These are phyloP conservation scores for Azemiops feae DNA, from an alignment of 2,113 vertebrate species.

Conservation along the genomic window DNA sequence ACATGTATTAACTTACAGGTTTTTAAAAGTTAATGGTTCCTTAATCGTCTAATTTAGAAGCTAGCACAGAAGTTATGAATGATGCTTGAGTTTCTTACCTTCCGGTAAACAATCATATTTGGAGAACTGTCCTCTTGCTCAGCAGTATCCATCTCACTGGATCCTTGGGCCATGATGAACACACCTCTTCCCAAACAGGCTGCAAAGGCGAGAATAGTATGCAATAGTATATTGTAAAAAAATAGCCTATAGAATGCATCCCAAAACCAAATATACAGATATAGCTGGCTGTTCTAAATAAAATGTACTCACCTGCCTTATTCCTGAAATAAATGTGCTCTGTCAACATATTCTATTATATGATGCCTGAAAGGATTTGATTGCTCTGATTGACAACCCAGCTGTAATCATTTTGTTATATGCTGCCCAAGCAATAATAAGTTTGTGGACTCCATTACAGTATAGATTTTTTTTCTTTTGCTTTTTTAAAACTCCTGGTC, in stretches of 20 bases:
- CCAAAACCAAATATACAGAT: conserved; percentile 10
- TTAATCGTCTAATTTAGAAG: neutral
- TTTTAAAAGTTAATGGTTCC: neutral
- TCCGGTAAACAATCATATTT: conserved; percentile 97
- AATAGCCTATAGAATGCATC: accelerated
- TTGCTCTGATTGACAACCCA: neutral
- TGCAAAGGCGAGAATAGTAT: conserved; percentile 61
- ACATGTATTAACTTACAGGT: neutral
- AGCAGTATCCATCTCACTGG: conserved; percentile 71
- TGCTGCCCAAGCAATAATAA: neutral
- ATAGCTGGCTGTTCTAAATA: neutral
- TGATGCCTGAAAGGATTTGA: neutral
- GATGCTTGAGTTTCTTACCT: conserved; percentile 73
- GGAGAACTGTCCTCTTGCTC: conserved; percentile 91
- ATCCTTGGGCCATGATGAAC: conserved; percentile 84
- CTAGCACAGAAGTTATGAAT: accelerated
- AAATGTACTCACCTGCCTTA: neutral
- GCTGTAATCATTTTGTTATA: neutral
- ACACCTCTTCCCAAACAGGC: conserved; percentile 55
- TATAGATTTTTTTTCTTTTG: neutral
- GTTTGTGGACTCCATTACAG: neutral
- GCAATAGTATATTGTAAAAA: conserved; percentile 26
- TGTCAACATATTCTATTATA: conserved; percentile 1
- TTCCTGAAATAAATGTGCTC: neutral
- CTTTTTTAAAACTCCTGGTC: neutral